Evolutionary conservation across 2,797 vertebrate species (phyloP).

Genomic region (Hippocampus kuda): DNA sequence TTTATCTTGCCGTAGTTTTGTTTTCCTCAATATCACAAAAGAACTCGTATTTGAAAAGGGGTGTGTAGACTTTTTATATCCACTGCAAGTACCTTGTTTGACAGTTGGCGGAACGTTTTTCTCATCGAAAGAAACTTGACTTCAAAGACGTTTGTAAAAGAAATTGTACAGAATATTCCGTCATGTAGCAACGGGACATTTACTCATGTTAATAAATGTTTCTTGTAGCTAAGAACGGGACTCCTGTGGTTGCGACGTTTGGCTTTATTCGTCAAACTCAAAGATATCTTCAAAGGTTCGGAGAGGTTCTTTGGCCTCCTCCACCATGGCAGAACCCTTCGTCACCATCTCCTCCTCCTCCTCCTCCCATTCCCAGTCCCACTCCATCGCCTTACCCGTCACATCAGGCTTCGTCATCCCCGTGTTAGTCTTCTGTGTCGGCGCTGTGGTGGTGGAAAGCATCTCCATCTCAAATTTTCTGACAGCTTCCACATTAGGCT

Average conservation of each 20-base stretch:
- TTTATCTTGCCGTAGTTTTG: background rate
- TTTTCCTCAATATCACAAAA: background rate
- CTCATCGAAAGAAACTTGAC: background rate
- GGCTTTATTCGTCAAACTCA: conserved; percentile 46
- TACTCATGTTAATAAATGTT: conserved; percentile 48
- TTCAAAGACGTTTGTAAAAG: conserved; percentile 45
- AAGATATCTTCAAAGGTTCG: conserved; percentile 55
- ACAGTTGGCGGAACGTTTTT: conserved; percentile 12
- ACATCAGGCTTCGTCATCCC: background rate
- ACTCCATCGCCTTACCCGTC: background rate
- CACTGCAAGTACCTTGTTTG: conserved; percentile 42
- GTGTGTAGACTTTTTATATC: background rate
- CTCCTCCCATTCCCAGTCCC: conserved; percentile 2
- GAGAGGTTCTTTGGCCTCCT: conserved; percentile 14
- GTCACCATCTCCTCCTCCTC: conserved; percentile 16
- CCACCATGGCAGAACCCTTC: conserved; percentile 34
- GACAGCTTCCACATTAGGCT: background rate
- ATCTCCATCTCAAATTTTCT: background rate
- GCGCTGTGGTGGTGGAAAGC: background rate
- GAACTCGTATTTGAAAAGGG: background rate
- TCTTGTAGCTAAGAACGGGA: conserved; percentile 15
- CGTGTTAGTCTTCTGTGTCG: background rate
- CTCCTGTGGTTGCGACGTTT: conserved; percentile 4
- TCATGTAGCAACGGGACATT: conserved; percentile 50
- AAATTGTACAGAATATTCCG: conserved; percentile 59